These are phyloP conservation scores for Eospalax fontanierii DNA, from an alignment of 2,797 vertebrate species.

Conservation along the genomic window DNA sequence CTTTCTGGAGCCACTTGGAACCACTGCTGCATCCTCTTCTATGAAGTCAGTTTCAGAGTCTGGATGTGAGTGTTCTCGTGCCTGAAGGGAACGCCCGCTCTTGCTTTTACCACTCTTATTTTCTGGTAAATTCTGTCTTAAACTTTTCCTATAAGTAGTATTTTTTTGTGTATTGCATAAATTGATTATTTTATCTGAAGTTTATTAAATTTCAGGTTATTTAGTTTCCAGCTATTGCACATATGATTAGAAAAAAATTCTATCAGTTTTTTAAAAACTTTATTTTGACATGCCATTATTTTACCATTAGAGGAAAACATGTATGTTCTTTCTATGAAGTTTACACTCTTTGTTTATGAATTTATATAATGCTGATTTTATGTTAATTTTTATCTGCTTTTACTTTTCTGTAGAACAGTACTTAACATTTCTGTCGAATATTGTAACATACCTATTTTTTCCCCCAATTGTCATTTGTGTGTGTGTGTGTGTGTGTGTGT, in stretches of 20 bases:
- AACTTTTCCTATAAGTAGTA: neutral
- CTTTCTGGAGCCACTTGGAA: neutral
- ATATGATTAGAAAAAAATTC: constrained; percentile 51
- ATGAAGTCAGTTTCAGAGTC: neutral
- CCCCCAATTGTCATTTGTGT: neutral
- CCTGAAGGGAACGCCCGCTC: neutral
- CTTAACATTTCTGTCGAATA: neutral
- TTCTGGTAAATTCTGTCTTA: constrained; percentile 28
- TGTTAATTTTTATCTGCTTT: neutral
- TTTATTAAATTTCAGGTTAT: constrained; percentile 33
- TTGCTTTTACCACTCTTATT: neutral
- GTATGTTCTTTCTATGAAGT: neutral
- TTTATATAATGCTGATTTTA: constrained; percentile 2
- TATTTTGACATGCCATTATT: neutral
- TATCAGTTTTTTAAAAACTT: constrained; percentile 20
- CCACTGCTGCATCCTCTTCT: neutral
- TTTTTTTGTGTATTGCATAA: neutral
- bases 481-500: neutral
- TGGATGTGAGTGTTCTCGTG: neutral
- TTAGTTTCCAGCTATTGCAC: constrained; percentile 42
- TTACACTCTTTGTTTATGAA: neutral
- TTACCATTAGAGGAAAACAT: neutral
- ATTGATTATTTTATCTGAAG: neutral
- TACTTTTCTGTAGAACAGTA: neutral
- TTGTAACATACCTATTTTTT: neutral